A percentile compares a stretch with the other conserved stretches of the same genome.
phyloP scores from a whole-genome alignment of 1,140 invertebrate genomes.

The Amphibalanus amphitrite region DNA sequence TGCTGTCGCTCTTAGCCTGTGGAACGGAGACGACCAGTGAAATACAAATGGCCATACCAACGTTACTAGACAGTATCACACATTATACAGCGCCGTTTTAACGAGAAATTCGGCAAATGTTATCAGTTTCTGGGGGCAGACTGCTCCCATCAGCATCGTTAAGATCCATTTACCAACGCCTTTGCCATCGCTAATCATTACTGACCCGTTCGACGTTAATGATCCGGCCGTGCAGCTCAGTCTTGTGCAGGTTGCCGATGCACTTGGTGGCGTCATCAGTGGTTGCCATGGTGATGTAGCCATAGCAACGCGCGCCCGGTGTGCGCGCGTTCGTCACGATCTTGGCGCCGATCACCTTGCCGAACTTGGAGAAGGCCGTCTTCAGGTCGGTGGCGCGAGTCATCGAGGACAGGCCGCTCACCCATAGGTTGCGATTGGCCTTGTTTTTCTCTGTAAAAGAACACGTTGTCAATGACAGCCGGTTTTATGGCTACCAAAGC shows the following conservation, averaged over 20 bases:
- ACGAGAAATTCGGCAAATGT: too few relatives aligned
- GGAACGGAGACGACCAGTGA: slow-evolving; percentile 10
- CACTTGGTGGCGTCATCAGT: slow-evolving; percentile 73
- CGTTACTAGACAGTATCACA: too few relatives aligned
- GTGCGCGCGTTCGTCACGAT: slow-evolving; percentile 86
- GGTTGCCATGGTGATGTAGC: slow-evolving; percentile 83
- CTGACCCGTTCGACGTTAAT: slow-evolving; percentile 77
- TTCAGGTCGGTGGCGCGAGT: slow-evolving; percentile 84
- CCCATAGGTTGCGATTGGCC: slow-evolving; percentile 53
- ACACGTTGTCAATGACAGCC: background rate
- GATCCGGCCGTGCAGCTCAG: slow-evolving; percentile 77
- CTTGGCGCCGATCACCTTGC: slow-evolving; percentile 82
- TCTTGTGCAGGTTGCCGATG: slow-evolving; percentile 71
- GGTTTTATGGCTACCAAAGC: too few relatives aligned
- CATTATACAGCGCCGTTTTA: too few relatives aligned
- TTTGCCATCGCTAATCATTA: background rate
- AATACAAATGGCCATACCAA: too few relatives aligned
- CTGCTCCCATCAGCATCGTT: too few relatives aligned
- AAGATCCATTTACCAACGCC: too few relatives aligned
- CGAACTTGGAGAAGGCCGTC: slow-evolving; percentile 72
- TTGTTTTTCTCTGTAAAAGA: background rate
- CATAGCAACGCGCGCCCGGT: slow-evolving; percentile 78
- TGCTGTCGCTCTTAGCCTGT: slow-evolving; percentile 11
- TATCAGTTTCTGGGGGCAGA: too few relatives aligned
- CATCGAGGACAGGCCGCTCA: slow-evolving; percentile 70